Evolutionary conservation across 2,888 invertebrate genomes (phyloP), one percentile per base, ranked within the genome.

Genomic region (Torymus auratus): DNA sequence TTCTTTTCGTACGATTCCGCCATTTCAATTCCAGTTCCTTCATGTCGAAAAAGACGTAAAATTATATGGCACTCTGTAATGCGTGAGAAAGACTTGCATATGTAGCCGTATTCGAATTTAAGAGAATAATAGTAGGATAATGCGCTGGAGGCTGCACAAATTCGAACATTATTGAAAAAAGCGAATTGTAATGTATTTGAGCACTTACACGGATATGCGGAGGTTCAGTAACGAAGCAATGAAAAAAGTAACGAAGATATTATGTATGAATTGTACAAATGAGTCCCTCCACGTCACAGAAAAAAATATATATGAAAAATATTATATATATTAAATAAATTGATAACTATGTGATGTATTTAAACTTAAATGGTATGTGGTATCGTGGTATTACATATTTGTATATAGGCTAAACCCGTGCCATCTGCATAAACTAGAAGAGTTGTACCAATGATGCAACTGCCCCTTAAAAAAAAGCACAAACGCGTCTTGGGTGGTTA

Each of bases 301-400:
- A 86, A 85, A 85, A 83, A 86, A 86, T 85, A 83, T 84, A 86
- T 85, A 87, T 83, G 83, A 84, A 83, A 86, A 84, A 88, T 86
- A 88, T 87, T 85, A 69, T 79, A 80, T 79, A 81, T 81, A 84
- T 81, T 62, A 79, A 80, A 69, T 84, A 88, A 89, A 89, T 87
- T 86, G 87, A 89, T 89, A 88, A 88, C 87, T 89, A 90, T 91
- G 90, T 90, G 90, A 91, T 91, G 89, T 90, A 90, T 88, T 90
- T 89, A 89, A 90, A 90, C 88, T 89, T 89, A 89, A 90, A 90
- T 89, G 89, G 88, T 90, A 89, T 90, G 89, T 90, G 89, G 89
- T 90, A 77, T 68, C 55, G 74, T 75, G 60, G 64, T 76, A 80
- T 80, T 76, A 58, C 80, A 72, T 69, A 80, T 76, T 71, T 80